These are phyloP conservation scores for Leptobrachium leishanense DNA, from an alignment of 2,113 vertebrate species.

Conservation along the genomic window DNA sequence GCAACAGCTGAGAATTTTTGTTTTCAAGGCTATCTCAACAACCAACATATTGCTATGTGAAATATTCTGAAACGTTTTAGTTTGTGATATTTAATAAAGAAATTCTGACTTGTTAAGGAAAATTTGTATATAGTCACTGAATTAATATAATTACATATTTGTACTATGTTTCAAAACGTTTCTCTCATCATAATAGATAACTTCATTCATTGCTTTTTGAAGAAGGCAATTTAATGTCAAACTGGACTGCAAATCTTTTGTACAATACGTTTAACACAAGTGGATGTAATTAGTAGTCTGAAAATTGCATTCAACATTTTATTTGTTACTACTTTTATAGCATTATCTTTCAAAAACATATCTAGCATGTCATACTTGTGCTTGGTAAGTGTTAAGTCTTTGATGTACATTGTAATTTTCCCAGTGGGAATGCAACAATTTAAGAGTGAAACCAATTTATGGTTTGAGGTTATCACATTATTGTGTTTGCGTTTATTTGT, in stretches of 20 bases:
- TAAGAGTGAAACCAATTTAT: constrained; percentile 39
- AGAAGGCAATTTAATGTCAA: constrained; percentile 25
- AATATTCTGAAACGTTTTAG: no score
- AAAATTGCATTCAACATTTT: constrained; percentile 7
- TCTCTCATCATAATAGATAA: not conserved
- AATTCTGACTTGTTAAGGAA: not conserved
- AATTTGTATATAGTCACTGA: not conserved
- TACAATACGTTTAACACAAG: constrained; percentile 15
- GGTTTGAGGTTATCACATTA: constrained; percentile 30
- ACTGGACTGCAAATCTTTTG: constrained; percentile 7
- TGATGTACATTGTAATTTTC: constrained; percentile 33
- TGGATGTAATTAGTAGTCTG: constrained; percentile 25
- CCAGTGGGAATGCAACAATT: constrained; percentile 20
- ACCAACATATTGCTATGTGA: no score
- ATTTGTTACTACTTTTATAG: constrained; percentile 1
- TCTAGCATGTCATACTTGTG: constrained; percentile 10
- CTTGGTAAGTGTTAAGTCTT: constrained; percentile 19
- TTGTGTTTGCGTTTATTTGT: constrained; percentile 22
- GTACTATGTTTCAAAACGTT: not conserved
- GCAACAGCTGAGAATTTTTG: no score
- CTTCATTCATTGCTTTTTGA: constrained; percentile 10
- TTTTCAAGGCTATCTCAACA: no score
- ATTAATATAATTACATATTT: constrained; percentile 25
- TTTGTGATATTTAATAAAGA: not conserved
- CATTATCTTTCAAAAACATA: constrained; percentile 8